Base-by-base conservation (phyloP, 2,888 invertebrate genomes). In the Hypomecis atomaria region DNA sequence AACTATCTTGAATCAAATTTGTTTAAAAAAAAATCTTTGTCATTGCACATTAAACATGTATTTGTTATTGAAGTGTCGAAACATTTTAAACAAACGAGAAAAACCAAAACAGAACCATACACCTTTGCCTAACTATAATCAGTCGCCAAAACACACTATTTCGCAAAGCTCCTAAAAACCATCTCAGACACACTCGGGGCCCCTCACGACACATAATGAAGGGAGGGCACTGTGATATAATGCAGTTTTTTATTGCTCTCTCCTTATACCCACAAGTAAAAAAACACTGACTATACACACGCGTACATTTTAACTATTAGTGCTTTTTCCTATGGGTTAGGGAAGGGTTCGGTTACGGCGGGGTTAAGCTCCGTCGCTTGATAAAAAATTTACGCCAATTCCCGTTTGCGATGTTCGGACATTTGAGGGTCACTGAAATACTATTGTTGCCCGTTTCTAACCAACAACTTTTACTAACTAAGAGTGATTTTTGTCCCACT, bases 181-280 rank as follows among this genome's bases (percentile, higher is more conserved):
- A 78, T 78, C 73, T 78, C 79, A 81, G 86, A 83, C 86, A 82
- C 75, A 75, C 71, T 71, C 71, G 66, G 64, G 79, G 84, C 90
- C 91, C 91, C 85, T 53, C 83, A 79, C 83, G 84, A 83, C 88
- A 84, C 81, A 82, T 89, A 89, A 90, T 88, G 88, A 89, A 86
- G 88, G 90, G 90, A 88, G 90, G 89, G 87, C 82, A 85, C 82
- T 77, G 85, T 90, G 91, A 91, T 92, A 92, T 92, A 92, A 91
- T 92, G 92, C 91, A 90, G 86, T 92, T 92, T 92, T 92, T 92
- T 92, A 91, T 91, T 90, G 89, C 91, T 84, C 82, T 82, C 89
- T 92, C 86, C 88, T 89, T 86, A 86, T 88, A 90, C 90, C 89
- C 91, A 90, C 89, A 89, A 87, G 85, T 81, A 88, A 90, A 90